Percentiles rank a stretch among this genome's conserved stretches.
phyloP scores from a whole-genome alignment of 2,113 vertebrate genomes.

The Ploceus nigricollis region DNA sequence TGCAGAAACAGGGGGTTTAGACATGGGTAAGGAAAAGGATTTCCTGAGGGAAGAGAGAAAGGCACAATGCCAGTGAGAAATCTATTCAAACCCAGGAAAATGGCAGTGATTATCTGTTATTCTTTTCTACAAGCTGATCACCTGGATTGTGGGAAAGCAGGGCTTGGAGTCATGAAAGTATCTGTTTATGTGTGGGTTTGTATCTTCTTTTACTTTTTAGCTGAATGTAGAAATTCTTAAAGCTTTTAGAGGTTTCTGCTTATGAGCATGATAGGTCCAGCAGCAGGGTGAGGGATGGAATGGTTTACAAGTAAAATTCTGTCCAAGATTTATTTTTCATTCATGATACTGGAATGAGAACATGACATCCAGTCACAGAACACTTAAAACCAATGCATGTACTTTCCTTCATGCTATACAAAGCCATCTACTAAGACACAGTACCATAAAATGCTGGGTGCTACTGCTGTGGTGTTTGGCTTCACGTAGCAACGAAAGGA shows the following conservation, averaged over 20 bases:
- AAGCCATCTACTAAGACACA: not conserved
- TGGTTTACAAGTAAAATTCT: not conserved
- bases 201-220: not conserved
- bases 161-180: not conserved
- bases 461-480: not conserved
- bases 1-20: not conserved
- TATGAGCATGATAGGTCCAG: rapidly evolving
- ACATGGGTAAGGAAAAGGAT: not conserved
- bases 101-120: not conserved
- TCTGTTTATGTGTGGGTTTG: rapidly evolving
- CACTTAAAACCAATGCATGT: not conserved
- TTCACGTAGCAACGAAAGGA: not conserved
- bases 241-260: not conserved
- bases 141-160: not conserved
- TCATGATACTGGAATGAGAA: not conserved
- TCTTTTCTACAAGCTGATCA: not conserved
- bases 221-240: not conserved
- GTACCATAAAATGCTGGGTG: not conserved
- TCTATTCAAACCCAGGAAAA: not conserved
- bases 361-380: not conserved
- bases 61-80: not conserved
- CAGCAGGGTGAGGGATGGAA: no score
- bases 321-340: not conserved
- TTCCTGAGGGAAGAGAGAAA: not conserved
- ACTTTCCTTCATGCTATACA: not conserved